Evolutionary conservation across 2,113 vertebrate species (phyloP), one percentile per base, ranked within the genome.

Genomic region (Oryctolagus cuniculus): DNA sequence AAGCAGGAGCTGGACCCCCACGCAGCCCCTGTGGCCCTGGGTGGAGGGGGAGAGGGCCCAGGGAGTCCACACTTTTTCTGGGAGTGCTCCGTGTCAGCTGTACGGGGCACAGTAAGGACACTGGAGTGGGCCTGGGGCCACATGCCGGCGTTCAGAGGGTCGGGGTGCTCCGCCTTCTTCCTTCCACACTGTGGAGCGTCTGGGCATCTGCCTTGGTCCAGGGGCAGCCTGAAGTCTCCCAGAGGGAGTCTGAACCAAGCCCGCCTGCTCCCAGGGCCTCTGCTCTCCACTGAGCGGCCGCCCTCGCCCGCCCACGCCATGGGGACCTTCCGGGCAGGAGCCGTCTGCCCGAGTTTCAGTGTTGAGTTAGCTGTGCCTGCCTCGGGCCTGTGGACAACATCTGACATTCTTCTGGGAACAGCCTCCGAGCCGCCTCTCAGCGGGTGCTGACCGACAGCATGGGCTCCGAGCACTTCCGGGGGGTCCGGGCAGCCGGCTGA

Each of bases 391-490:
- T 44, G 63, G 31, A 51, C 10, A 0, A 2, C 10, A 1, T 21
- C n/a, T 34, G 69, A 44, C 0, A 6, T 10, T 24, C n/a, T 77
- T 61, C 72, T 34, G 78, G 44, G 85, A 13, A 58, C 11, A 8
- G 6, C 27, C 38, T 67, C 66, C 38, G 7, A 3, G 19, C 38
- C n/a, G 16, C 36, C 31, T 51, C 22, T 58, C 27, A 51, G 1
- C 0, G 17, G 69, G 66, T 21, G 73, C 9, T 63, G 82, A 78
- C 86, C 78, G 73, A 69, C 29, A 34, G 86, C 11, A 0, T 38
- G 86, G 90, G 49, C 91, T 73, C 77, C n/a, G 29, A 88, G 85
- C 93, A 25, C 93, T 91, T 93, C 90, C 94, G 80, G 24, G 67
- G 34, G 80, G 44, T 51, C 77, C 38, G 1, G 1, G 85, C 66